Conservation (phyloP, 2,888 invertebrate genomes). For the Onchidella celtica region DNA sequence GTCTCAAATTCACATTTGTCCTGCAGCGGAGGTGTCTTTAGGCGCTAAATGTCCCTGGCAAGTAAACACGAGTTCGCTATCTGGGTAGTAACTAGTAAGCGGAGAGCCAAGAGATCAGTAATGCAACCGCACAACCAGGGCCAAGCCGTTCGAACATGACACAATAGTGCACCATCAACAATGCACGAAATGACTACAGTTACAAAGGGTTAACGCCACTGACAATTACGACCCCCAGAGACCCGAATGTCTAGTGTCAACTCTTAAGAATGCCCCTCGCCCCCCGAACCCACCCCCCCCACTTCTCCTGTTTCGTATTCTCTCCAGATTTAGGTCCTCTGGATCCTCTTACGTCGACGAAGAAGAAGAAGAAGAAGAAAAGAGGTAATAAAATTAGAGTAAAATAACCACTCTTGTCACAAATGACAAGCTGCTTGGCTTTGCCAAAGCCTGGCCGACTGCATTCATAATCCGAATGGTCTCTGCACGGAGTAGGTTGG, state of each 20-base stretch:
- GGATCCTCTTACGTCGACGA: no score
- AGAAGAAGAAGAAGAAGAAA: no score
- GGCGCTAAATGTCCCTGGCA: neutral
- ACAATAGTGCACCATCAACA: neutral
- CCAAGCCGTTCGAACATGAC: neutral
- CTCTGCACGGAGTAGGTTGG: conserved; percentile 3
- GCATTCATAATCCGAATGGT: neutral
- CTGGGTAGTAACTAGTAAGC: conserved; percentile 4
- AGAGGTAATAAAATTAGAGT: neutral
- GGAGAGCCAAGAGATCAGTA: neutral
- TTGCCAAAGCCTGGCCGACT: neutral
- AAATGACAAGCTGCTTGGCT: neutral
- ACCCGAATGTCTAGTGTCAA: no score
- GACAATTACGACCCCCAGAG: neutral
- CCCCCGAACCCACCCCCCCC: no score
- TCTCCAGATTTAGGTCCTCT: no score
- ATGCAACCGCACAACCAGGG: neutral
- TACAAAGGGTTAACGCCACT: neutral
- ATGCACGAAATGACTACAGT: neutral
- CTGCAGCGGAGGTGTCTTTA: neutral
- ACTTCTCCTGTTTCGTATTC: no score
- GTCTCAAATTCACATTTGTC: conserved; percentile 17
- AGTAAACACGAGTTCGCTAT: neutral
- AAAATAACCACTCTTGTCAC: neutral
- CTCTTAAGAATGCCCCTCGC: no score